Evolutionary conservation across 2,797 vertebrate species (phyloP).

Genomic region (Cichlasoma orientale): DNA sequence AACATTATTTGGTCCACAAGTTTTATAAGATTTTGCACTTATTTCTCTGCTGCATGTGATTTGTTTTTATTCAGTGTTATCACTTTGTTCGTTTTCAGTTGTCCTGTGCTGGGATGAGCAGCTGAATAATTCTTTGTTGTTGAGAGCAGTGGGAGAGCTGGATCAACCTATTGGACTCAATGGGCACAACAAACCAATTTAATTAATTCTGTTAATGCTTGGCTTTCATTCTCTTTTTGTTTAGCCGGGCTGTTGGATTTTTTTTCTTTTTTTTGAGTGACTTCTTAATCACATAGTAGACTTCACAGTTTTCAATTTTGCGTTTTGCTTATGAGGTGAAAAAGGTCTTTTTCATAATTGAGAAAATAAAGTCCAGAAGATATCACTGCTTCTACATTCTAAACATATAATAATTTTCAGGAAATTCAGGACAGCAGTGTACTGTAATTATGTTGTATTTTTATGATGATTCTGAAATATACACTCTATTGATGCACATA

Average conservation of each 20-base stretch:
- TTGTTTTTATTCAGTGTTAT: slow-evolving; percentile 16
- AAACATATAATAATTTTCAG: background rate
- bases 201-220: slow-evolving; percentile 54
- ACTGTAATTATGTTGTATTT: background rate
- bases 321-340: slow-evolving; percentile 2
- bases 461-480: background rate
- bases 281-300: slow-evolving; percentile 30
- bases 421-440: background rate
- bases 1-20: background rate
- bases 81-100: slow-evolving; percentile 23
- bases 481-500: background rate
- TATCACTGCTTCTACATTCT: background rate
- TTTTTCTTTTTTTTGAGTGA: slow-evolving; percentile 15
- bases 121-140: slow-evolving; percentile 51
- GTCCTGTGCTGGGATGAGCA: slow-evolving; percentile 16
- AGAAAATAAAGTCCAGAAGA: background rate
- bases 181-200: slow-evolving; percentile 51
- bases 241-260: slow-evolving; percentile 3
- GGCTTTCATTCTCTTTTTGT: slow-evolving; percentile 34
- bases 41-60: background rate
- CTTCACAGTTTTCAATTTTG: slow-evolving; percentile 17
- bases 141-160: slow-evolving; percentile 34
- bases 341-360: background rate
- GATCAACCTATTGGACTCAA: slow-evolving; percentile 37
- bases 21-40: background rate